phyloP scores from a whole-genome alignment of 2,888 invertebrate genomes.

The Pristionchus maxplancki region DNA sequence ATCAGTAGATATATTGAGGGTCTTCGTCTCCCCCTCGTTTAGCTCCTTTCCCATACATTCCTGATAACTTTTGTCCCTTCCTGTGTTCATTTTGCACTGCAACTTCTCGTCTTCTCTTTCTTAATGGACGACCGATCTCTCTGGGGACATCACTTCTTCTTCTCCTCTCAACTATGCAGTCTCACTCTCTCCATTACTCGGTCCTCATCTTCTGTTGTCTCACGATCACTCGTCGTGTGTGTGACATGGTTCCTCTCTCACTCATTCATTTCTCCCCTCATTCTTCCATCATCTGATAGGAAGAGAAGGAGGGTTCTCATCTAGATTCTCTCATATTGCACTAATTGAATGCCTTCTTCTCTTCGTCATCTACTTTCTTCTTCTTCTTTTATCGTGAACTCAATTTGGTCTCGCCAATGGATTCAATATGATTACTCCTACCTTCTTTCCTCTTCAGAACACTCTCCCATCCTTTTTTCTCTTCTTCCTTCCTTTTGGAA shows the following conservation, averaged over 20 bases:
- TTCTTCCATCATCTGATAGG: not conserved
- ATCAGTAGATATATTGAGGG: slow-evolving; percentile 33
- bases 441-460: slow-evolving; percentile 11
- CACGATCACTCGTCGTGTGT: not conserved
- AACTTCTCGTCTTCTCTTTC: slow-evolving; percentile 27
- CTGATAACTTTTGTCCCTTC: not conserved
- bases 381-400: not conserved
- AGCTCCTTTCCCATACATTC: not conserved
- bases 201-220: slow-evolving; percentile 37
- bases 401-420: slow-evolving; percentile 21
- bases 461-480: slow-evolving; percentile 21
- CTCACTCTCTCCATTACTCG: slow-evolving; percentile 30
- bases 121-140: slow-evolving; percentile 42
- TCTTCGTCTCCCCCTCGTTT: not conserved
- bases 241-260: slow-evolving; percentile 17
- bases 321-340: slow-evolving; percentile 34
- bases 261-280: not conserved
- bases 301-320: slow-evolving; percentile 2
- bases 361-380: not conserved
- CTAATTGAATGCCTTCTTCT: slow-evolving; percentile 34
- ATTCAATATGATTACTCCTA: slow-evolving; percentile 45
- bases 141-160: slow-evolving; percentile 44
- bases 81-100: slow-evolving; percentile 17
- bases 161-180: not conserved
- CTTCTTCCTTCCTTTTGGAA: slow-evolving; percentile 2